Evolutionary conservation across 2,888 invertebrate genomes (phyloP).

Genomic region (Cephus nigrinus): DNA sequence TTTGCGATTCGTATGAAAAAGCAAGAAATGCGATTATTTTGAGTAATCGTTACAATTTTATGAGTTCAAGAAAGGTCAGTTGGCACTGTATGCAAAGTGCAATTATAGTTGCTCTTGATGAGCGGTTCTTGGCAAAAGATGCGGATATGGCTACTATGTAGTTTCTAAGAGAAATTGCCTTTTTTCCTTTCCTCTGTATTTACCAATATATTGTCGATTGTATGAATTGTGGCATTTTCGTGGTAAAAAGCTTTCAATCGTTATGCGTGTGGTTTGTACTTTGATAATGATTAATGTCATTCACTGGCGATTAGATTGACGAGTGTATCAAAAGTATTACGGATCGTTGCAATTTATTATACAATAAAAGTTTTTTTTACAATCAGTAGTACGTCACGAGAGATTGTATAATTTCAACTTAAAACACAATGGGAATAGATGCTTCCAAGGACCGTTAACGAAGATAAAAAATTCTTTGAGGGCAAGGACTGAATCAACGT

Average conservation of each 20-base stretch:
- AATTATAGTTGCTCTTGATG: not conserved
- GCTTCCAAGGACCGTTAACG: not conserved
- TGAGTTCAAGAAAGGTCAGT: not conserved
- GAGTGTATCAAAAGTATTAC: not conserved
- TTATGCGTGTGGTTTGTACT: not conserved
- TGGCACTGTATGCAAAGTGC: not conserved
- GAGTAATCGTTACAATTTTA: not conserved
- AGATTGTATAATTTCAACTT: not conserved
- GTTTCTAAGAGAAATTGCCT: not conserved
- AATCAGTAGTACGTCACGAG: not conserved
- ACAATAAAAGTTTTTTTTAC: not conserved
- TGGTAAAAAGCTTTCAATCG: not conserved
- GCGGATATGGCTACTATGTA: not conserved
- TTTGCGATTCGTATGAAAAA: not conserved
- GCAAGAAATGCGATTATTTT: not conserved
- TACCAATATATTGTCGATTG: not conserved
- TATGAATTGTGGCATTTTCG: not conserved
- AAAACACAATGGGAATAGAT: not conserved
- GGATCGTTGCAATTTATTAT: not conserved
- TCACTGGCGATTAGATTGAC: not conserved
- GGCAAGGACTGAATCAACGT: not conserved
- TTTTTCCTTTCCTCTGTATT: not conserved
- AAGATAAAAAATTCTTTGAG: not conserved
- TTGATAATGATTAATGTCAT: not conserved
- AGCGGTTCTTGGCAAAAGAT: not conserved